Conservation (phyloP, 2,113 vertebrate genomes). For the Trichomycterus rosablanca region DNA sequence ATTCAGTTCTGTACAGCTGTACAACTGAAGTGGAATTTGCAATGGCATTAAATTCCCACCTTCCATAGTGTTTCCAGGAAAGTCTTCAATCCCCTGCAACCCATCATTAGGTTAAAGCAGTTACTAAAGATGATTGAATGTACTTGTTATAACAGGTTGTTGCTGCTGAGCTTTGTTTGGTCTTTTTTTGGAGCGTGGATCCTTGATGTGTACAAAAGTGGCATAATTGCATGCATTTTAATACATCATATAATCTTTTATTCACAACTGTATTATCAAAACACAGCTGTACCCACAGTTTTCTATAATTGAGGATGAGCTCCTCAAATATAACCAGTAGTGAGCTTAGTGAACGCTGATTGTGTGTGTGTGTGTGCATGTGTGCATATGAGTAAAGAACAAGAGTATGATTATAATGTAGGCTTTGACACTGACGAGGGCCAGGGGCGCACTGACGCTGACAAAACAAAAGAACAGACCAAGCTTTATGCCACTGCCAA, state of each 20-base stretch:
- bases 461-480: slow-evolving; percentile 44
- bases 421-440: slow-evolving; percentile 9
- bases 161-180: too few relatives aligned
- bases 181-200: too few relatives aligned
- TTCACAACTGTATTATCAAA: slow-evolving; percentile 40
- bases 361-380: slow-evolving; percentile 14
- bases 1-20: too few relatives aligned
- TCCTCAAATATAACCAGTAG: slow-evolving; percentile 21
- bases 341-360: slow-evolving; percentile 21
- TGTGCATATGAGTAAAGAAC: slow-evolving; percentile 17
- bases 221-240: too few relatives aligned
- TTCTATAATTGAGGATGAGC: slow-evolving; percentile 19
- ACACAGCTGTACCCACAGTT: slow-evolving; percentile 23
- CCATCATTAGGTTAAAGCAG: too few relatives aligned
- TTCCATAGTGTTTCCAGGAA: too few relatives aligned
- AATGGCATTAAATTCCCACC: too few relatives aligned
- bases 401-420: slow-evolving; percentile 35
- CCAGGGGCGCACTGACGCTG: slow-evolving; percentile 34
- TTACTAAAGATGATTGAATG: too few relatives aligned
- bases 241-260: slow-evolving; percentile 2
- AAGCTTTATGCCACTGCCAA: slow-evolving; percentile 40
- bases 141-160: too few relatives aligned
- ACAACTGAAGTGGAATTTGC: too few relatives aligned
- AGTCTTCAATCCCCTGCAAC: too few relatives aligned
- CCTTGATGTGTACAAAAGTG: too few relatives aligned